Conservation (phyloP, 2,113 vertebrate genomes). For the Grammomys surdaster region DNA sequence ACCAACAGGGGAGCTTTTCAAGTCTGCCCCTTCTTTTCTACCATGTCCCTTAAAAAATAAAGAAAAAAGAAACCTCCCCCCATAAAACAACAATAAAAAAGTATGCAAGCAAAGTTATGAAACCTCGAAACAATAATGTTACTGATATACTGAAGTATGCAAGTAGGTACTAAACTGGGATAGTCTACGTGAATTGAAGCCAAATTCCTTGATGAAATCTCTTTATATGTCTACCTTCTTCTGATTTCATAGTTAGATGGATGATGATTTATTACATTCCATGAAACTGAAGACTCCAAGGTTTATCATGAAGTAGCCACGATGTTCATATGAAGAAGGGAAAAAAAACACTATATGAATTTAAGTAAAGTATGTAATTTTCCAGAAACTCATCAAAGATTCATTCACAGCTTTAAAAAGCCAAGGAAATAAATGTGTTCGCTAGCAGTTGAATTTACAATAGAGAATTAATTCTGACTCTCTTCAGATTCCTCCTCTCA, state of each 20-base stretch:
- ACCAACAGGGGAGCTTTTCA: not conserved
- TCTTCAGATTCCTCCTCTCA: slow-evolving; percentile 29
- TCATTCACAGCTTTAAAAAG: not conserved
- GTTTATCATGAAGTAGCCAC: slow-evolving; percentile 22
- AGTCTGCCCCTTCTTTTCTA: not conserved
- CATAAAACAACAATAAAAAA: not conserved
- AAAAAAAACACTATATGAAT: not conserved
- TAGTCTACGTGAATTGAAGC: slow-evolving; percentile 40
- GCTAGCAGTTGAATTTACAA: slow-evolving; percentile 3
- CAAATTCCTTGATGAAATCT: slow-evolving; percentile 59
- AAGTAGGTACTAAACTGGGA: not conserved
- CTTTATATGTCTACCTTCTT: slow-evolving; percentile 25
- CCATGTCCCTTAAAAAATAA: not conserved
- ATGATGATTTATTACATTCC: slow-evolving; percentile 45
- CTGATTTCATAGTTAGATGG: slow-evolving; percentile 4
- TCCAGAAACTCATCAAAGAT: not conserved
- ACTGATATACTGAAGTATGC: slow-evolving; percentile 36
- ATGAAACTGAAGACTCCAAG: slow-evolving; percentile 56
- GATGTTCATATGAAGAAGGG: not conserved
- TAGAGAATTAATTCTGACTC: not conserved
- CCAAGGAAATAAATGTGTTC: not conserved
- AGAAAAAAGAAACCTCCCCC: too few species aligned
- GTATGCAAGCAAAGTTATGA: not conserved
- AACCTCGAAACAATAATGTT: not conserved
- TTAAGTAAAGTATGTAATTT: not conserved